Evolutionary conservation across 2,888 invertebrate species (phyloP).

Genomic region (Sinotaia quadrata): DNA sequence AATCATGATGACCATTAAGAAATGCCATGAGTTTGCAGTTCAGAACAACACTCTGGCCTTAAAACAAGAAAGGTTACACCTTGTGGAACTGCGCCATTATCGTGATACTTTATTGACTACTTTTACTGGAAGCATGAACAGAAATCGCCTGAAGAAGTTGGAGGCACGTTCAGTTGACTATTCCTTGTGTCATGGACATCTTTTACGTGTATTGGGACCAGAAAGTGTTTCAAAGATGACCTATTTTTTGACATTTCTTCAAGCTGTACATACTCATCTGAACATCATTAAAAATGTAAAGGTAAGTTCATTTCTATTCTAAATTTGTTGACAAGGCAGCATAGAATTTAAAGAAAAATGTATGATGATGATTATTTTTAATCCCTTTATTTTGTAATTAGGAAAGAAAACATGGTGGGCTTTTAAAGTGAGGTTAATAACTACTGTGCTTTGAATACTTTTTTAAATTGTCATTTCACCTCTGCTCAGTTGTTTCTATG

Average conservation of each 20-base stretch:
- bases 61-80: conserved; percentile 1
- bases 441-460: too few species aligned
- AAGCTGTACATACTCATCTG: conserved; percentile 6
- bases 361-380: too few species aligned
- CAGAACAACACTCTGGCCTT: not conserved
- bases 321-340: too few species aligned
- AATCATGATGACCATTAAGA: not conserved
- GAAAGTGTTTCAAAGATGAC: conserved; percentile 18
- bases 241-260: conserved; percentile 1
- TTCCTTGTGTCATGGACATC: not conserved
- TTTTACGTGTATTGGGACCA: conserved; percentile 8
- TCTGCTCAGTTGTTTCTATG: too few species aligned
- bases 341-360: too few species aligned
- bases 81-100: not conserved
- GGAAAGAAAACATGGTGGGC: too few species aligned
- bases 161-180: not conserved
- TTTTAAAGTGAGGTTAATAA: too few species aligned
- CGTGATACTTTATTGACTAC: not conserved
- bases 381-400: too few species aligned
- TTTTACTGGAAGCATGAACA: conserved; percentile 2
- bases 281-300: not conserved
- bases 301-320: too few species aligned
- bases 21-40: not conserved
- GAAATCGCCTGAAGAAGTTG: conserved; percentile 4
- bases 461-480: too few species aligned